phyloP scores from a whole-genome alignment of 2,797 vertebrate genomes.

The Columba guinea region DNA sequence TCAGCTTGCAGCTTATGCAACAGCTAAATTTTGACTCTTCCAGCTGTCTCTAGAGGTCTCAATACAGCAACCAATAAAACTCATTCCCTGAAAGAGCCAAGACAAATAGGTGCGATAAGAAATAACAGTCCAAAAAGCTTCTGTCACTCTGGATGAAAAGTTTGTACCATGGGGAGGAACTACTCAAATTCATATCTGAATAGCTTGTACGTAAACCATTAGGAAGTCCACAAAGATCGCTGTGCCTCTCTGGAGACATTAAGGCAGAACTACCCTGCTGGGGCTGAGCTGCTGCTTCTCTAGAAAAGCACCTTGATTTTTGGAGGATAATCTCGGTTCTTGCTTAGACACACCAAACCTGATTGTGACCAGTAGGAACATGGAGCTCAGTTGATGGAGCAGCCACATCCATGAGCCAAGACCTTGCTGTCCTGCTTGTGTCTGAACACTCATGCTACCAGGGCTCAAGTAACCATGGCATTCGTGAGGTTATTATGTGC shows the following conservation, averaged over 20 bases:
- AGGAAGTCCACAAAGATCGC: background rate
- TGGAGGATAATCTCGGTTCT: background rate
- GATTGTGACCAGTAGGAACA: background rate
- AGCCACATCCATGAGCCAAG: background rate
- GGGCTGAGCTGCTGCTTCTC: background rate
- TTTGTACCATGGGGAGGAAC: background rate
- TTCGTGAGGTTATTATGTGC: background rate
- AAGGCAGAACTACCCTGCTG: background rate
- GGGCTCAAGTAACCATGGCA: background rate
- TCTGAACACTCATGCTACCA: background rate
- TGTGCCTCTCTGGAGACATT: background rate
- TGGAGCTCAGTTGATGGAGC: background rate
- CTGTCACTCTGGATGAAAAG: background rate
- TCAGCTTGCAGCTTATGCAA: background rate
- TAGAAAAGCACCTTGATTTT: background rate
- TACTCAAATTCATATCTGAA: background rate
- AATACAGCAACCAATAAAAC: background rate
- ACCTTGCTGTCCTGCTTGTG: background rate
- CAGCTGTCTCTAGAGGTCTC: background rate
- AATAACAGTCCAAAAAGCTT: background rate
- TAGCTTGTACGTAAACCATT: background rate
- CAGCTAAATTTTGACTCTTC: background rate
- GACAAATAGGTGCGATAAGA: background rate
- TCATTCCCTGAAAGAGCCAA: background rate
- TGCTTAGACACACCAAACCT: background rate